Evolutionary conservation across 2,113 vertebrate species (phyloP).

Genomic region (Suncus etruscus): DNA sequence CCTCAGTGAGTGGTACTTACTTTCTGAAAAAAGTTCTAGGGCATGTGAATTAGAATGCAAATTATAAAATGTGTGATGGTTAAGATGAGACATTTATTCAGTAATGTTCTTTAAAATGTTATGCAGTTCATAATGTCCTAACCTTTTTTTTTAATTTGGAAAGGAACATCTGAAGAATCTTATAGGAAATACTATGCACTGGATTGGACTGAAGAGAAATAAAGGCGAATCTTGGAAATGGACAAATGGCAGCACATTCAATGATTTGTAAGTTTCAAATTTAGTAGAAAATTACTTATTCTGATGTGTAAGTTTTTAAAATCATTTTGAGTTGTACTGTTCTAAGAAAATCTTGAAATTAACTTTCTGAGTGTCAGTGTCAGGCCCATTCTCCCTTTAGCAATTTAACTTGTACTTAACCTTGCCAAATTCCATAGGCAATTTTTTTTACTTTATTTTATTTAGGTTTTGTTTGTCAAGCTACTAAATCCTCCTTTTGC

Average conservation of each 20-base stretch:
- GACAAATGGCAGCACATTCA: slow-evolving; percentile 21
- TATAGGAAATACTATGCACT: neutral
- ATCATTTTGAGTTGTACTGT: neutral
- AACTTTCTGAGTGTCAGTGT: neutral
- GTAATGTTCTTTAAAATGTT: neutral
- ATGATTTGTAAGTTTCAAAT: slow-evolving; percentile 27
- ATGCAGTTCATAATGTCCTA: neutral
- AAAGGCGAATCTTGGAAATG: slow-evolving; percentile 36
- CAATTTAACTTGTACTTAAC: neutral
- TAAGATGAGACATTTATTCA: neutral
- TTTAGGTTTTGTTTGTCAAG: slow-evolving; percentile 2
- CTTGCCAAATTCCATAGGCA: neutral
- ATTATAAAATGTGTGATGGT: neutral
- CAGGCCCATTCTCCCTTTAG: neutral
- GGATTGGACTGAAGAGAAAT: slow-evolving; percentile 43
- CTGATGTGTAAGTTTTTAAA: neutral
- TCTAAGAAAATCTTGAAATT: neutral
- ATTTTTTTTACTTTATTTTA: neutral
- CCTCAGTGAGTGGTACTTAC: neutral
- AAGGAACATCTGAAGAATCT: slow-evolving; percentile 58
- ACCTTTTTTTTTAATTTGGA: neutral
- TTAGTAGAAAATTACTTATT: neutral
- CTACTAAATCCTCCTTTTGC: neutral
- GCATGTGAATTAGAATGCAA: neutral
- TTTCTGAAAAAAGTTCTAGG: neutral